Base-by-base conservation (phyloP, 2,797 vertebrate genomes). In the Helostoma temminkii region DNA sequence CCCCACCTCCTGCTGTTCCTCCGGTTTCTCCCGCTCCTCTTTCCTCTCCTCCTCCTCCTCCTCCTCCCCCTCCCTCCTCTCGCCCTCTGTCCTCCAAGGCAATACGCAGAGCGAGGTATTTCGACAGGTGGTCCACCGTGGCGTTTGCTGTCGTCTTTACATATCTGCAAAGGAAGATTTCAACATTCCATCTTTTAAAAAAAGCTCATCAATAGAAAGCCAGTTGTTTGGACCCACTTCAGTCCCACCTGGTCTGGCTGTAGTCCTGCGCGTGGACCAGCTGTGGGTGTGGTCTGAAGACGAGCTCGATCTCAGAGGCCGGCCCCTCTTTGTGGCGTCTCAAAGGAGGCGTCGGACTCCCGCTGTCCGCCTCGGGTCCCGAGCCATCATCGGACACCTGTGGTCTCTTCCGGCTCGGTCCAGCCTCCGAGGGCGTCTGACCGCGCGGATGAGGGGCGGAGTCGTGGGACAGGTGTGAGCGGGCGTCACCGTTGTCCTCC, bases 81-180 rank as follows among this genome's bases (percentile, higher is more conserved):
- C 48, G 6, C 6, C 59, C 80, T 30, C 71, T 78, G 22, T 84
- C 94, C 85, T 97, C 96, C 21, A 97, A 88, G 0, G 96, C 95
- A 8, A 97, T 96, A 42, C 96, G 95, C 52, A 97, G 91, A 0
- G 96, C 96, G 50, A 97, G 83, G 88, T 97, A 97, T 48, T 97
- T 97, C 32, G 96, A 97, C 61, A 97, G 94, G 37, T 97, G 96
- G 61, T 97, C 96, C 58, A 97, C 96, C 0, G 96, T 97, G 70
- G 96, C 96, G 1, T 97, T 96, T 19, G 95, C 95, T 0, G 96
- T 96, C 1, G 96, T 97, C 91, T 97, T 97, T 66, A 97, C 95
- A 0, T 92, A 97, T 62, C 96, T 97, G 90, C 2, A 43, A 1
- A 42, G 11, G 5, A 8, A 39, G 0, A 9, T 2, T 55, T 11